Percentiles rank a stretch among this genome's conserved stretches.
Evolutionary conservation across 2,888 invertebrate species (phyloP).

Genomic region (Blastobasis lacticolella): DNA sequence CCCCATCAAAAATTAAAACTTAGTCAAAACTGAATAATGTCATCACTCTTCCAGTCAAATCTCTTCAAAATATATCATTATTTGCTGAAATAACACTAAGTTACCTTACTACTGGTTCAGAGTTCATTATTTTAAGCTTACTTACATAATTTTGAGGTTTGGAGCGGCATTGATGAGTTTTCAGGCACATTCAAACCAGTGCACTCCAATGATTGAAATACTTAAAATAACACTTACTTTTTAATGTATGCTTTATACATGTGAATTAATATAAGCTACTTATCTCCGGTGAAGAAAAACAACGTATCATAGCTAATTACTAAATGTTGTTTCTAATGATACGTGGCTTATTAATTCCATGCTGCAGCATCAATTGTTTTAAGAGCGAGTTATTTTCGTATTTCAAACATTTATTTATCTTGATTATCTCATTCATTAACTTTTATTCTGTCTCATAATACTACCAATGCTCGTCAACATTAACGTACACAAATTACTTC

Average conservation of each 20-base stretch:
- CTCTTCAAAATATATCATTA: slow-evolving; percentile 38
- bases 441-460: slow-evolving; percentile 48
- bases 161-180: slow-evolving; percentile 70
- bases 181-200: slow-evolving; percentile 72
- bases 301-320: no score
- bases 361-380: no score
- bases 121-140: slow-evolving; percentile 51
- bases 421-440: slow-evolving; percentile 45
- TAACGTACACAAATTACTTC: slow-evolving; percentile 16
- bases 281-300: no score
- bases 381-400: slow-evolving; percentile 38
- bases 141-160: slow-evolving; percentile 69
- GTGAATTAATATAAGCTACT: no score
- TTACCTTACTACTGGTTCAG: slow-evolving; percentile 48
- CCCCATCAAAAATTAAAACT: slow-evolving; percentile 60
- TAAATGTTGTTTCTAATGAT: no score
- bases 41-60: slow-evolving; percentile 63
- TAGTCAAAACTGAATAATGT: slow-evolving; percentile 71
- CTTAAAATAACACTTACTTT: slow-evolving; percentile 36
- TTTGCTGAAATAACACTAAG: slow-evolving; percentile 44
- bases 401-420: slow-evolving; percentile 44
- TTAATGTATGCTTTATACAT: background rate
- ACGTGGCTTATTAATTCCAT: no score
- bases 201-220: slow-evolving; percentile 64
- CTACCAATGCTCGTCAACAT: slow-evolving; percentile 38